These are phyloP conservation scores for Alentia gelatinosa DNA, from an alignment of 2,888 invertebrate species.

Conservation along the genomic window DNA sequence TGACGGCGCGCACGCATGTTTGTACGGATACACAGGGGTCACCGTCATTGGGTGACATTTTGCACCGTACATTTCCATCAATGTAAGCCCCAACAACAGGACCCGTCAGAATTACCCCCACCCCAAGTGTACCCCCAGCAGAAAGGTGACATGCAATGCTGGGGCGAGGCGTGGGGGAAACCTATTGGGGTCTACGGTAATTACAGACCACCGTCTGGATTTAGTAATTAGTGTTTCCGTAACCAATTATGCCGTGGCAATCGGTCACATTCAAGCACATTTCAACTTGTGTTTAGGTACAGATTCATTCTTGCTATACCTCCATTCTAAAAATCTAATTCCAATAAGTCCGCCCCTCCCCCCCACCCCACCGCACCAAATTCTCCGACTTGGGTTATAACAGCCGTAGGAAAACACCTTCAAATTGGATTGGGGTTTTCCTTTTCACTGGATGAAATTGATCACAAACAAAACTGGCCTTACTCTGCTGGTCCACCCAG, in stretches of 20 bases:
- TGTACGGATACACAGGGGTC: neutral
- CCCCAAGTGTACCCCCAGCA: no score
- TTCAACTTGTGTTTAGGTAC: no score
- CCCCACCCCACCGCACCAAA: no score
- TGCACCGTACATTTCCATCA: neutral
- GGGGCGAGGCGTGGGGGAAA: neutral
- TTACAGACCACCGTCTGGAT: neutral
- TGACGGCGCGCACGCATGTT: neutral
- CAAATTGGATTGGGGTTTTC: neutral
- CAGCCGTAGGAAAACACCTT: neutral
- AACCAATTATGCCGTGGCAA: neutral
- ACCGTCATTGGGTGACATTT: neutral
- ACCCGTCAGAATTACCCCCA: no score
- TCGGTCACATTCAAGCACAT: no score
- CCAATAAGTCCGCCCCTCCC: no score
- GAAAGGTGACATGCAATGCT: neutral
- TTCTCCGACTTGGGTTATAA: no score
- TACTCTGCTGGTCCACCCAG: no score
- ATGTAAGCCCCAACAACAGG: neutral
- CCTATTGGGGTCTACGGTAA: neutral
- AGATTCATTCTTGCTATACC: no score
- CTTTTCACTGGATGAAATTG: neutral
- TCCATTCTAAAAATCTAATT: no score
- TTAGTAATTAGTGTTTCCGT: slow-evolving; percentile 29
- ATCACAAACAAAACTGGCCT: neutral